phyloP scores from a whole-genome alignment of 2,888 invertebrate species.

The Erebia ligea region DNA sequence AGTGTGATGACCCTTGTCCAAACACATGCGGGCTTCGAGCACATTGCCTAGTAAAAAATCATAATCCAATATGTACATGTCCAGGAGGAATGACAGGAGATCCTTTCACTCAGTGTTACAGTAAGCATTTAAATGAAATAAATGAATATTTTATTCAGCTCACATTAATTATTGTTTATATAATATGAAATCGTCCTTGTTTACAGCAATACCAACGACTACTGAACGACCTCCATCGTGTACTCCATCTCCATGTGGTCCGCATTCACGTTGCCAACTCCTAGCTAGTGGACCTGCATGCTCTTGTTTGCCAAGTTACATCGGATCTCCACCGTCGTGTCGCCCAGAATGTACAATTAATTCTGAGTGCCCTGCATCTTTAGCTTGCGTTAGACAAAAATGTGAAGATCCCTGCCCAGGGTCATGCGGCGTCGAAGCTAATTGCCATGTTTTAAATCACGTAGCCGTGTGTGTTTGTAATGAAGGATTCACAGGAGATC shows the following conservation, averaged over 20 bases:
- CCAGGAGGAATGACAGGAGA: slow-evolving; percentile 93
- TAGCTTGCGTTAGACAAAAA: slow-evolving; percentile 90
- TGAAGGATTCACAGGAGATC: slow-evolving; percentile 90
- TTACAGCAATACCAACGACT: slow-evolving; percentile 64
- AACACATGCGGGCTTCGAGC: slow-evolving; percentile 94
- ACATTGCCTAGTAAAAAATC: slow-evolving; percentile 91
- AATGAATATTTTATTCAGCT: neutral
- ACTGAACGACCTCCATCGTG: slow-evolving; percentile 90
- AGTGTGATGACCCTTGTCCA: slow-evolving; percentile 94
- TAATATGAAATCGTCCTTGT: neutral
- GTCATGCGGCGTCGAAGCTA: slow-evolving; percentile 91
- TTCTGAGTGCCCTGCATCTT: slow-evolving; percentile 90
- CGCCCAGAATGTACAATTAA: slow-evolving; percentile 91
- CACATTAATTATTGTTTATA: neutral
- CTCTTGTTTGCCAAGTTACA: slow-evolving; percentile 89
- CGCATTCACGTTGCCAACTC: slow-evolving; percentile 91
- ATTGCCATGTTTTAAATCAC: slow-evolving; percentile 91
- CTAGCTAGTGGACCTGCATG: slow-evolving; percentile 89
- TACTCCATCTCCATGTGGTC: slow-evolving; percentile 92
- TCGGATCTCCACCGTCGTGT: slow-evolving; percentile 91
- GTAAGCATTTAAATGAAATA: slow-evolving; percentile 78
- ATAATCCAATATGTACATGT: slow-evolving; percentile 94
- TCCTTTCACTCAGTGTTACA: slow-evolving; percentile 91
- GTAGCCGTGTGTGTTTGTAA: slow-evolving; percentile 91
- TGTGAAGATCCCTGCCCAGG: slow-evolving; percentile 93